Conservation (phyloP, 1,140 invertebrate species). For the Acromyrmex echinatior region DNA sequence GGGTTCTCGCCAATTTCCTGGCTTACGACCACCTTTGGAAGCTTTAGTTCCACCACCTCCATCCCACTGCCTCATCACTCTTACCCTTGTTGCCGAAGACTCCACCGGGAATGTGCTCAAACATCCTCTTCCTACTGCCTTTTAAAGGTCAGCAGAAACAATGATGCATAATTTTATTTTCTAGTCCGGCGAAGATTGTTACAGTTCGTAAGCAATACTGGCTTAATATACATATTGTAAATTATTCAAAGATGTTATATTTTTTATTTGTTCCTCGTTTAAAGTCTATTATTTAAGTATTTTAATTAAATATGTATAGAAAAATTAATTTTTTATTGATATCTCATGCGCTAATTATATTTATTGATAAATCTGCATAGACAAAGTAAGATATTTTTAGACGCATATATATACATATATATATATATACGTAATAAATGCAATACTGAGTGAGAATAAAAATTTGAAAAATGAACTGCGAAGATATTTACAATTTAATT, state of each 20-base stretch:
- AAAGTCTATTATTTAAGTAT: neutral
- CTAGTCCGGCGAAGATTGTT: neutral
- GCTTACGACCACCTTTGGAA: slow-evolving; percentile 81
- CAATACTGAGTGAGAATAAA: slow-evolving; percentile 31
- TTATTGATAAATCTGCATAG: slow-evolving; percentile 26
- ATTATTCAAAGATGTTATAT: slow-evolving; percentile 18
- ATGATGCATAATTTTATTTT: slow-evolving; percentile 46
- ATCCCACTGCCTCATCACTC: slow-evolving; percentile 77
- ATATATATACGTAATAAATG: neutral
- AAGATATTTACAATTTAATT: neutral
- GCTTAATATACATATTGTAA: slow-evolving; percentile 46
- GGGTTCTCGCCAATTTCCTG: slow-evolving; percentile 83
- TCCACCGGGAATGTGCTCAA: slow-evolving; percentile 85
- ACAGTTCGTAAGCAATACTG: slow-evolving; percentile 39
- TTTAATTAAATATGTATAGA: slow-evolving; percentile 32
- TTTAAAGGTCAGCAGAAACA: slow-evolving; percentile 73
- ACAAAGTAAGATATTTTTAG: slow-evolving; percentile 37
- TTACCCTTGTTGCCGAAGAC: slow-evolving; percentile 85
- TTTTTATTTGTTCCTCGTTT: neutral
- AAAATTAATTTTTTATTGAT: slow-evolving; percentile 14
- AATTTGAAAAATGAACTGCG: neutral
- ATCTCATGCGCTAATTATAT: slow-evolving; percentile 33
- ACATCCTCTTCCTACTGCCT: slow-evolving; percentile 83
- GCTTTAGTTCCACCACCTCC: slow-evolving; percentile 82
- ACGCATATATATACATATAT: neutral